A percentile compares a stretch with the other conserved stretches of the same genome.
Evolutionary conservation across 2,113 vertebrate genomes (phyloP).

Genomic region (Poeciliopsis retropinna): DNA sequence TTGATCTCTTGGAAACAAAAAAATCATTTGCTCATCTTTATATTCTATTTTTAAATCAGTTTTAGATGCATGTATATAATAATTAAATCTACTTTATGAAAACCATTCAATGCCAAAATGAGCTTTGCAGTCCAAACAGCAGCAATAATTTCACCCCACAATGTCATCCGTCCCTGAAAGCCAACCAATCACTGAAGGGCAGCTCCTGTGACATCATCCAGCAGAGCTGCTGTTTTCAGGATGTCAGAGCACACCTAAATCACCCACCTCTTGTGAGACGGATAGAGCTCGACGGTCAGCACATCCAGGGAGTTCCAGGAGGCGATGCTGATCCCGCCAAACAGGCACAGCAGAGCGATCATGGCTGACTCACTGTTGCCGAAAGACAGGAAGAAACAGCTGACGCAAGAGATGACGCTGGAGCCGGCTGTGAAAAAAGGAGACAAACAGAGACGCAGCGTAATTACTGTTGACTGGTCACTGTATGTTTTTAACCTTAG

Average conservation of each 20-base stretch:
- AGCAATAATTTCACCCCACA: slow-evolving; percentile 25
- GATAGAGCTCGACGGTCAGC: slow-evolving; percentile 96
- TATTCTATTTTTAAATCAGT: neutral
- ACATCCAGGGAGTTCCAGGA: slow-evolving; percentile 97
- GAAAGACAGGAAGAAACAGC: slow-evolving; percentile 98
- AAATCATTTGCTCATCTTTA: neutral
- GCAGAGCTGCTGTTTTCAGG: neutral
- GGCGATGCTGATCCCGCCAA: slow-evolving; percentile 97
- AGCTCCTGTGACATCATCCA: slow-evolving; percentile 10
- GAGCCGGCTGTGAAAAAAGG: slow-evolving; percentile 85
- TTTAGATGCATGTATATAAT: neutral
- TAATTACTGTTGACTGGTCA: neutral
- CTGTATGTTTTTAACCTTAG: neutral
- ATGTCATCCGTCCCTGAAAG: slow-evolving; percentile 28
- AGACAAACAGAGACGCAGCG: fast-evolving
- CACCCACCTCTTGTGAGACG: slow-evolving; percentile 92
- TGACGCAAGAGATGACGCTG: slow-evolving; percentile 95
- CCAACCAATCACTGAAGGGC: slow-evolving; percentile 26
- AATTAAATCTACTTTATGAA: neutral
- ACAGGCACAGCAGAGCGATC: slow-evolving; percentile 96
- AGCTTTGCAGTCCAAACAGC: neutral
- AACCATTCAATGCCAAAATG: slow-evolving; percentile 23
- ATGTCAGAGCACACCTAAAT: slow-evolving; percentile 9
- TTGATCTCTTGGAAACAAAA: neutral
- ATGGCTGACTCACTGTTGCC: slow-evolving; percentile 98